A percentile compares a stretch with the other conserved stretches of the same genome.
Evolutionary conservation across 2,888 invertebrate species (phyloP).

Genomic region (Fragum fragum): DNA sequence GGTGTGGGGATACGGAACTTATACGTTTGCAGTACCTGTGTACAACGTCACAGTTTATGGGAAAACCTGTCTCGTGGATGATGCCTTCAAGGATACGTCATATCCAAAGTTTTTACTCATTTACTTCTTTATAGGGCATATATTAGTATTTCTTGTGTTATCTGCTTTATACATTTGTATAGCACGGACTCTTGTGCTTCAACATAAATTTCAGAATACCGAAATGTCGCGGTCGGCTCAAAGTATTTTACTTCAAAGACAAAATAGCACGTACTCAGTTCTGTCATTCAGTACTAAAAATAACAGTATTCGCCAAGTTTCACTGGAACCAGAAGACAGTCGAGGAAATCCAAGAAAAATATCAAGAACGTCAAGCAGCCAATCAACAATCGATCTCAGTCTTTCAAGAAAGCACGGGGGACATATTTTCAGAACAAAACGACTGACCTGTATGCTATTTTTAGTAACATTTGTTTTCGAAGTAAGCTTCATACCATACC

Average conservation of each 20-base stretch:
- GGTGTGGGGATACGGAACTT: slow-evolving; percentile 62
- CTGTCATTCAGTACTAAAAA: slow-evolving; percentile 34
- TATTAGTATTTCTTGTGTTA: slow-evolving; percentile 46
- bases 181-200: slow-evolving; percentile 45
- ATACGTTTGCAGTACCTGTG: slow-evolving; percentile 30
- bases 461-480: slow-evolving; percentile 63
- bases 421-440: slow-evolving; percentile 51
- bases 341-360: slow-evolving; percentile 24
- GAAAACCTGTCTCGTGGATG: slow-evolving; percentile 60
- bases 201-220: slow-evolving; percentile 35
- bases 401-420: slow-evolving; percentile 62
- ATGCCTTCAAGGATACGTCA: slow-evolving; percentile 39
- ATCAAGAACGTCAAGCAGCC: slow-evolving; percentile 45
- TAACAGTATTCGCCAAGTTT: slow-evolving; percentile 34
- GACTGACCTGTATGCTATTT: slow-evolving; percentile 63
- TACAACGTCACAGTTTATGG: slow-evolving; percentile 43
- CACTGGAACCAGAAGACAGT: slow-evolving; percentile 22
- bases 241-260: slow-evolving; percentile 46
- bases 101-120: slow-evolving; percentile 53
- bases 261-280: slow-evolving; percentile 44
- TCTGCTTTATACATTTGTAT: slow-evolving; percentile 52
- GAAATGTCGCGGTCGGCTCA: slow-evolving; percentile 29
- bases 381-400: slow-evolving; percentile 53
- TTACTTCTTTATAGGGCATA: slow-evolving; percentile 55
- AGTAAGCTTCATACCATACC: slow-evolving; percentile 64